Percentiles rank a stretch among this genome's conserved stretches.
These are phyloP conservation scores for Anthophora plumipes DNA, from an alignment of 2,888 invertebrate genomes.

Conservation along the genomic window DNA sequence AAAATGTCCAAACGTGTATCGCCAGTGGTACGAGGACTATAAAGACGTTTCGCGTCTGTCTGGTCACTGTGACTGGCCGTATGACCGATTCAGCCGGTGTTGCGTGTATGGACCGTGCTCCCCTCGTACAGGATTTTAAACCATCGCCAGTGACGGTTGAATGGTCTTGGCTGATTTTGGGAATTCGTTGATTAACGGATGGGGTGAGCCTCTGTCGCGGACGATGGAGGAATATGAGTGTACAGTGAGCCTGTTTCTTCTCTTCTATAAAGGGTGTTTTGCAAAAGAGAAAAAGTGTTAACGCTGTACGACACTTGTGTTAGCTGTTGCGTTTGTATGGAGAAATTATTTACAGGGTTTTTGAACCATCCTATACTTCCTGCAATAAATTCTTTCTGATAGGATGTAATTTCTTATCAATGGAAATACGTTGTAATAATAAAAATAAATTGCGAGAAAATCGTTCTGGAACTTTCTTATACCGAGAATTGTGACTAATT, in stretches of 20 bases:
- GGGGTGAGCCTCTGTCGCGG: background rate
- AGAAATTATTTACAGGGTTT: no score
- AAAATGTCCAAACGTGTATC: constrained; percentile 78
- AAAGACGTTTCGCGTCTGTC: constrained; percentile 63
- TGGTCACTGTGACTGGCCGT: constrained; percentile 33
- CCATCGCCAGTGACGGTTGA: constrained; percentile 12
- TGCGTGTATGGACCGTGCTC: background rate
- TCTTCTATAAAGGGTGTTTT: background rate
- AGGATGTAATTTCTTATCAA: no score
- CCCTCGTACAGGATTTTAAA: constrained; percentile 51
- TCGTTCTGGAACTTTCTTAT: no score
- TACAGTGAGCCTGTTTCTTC: background rate
- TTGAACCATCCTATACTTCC: no score
- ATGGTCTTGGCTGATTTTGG: constrained; percentile 30
- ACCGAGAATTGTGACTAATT: no score
- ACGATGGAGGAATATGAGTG: background rate
- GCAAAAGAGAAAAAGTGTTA: no score
- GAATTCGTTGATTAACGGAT: constrained; percentile 52
- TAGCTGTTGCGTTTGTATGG: no score
- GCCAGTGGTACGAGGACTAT: constrained; percentile 34
- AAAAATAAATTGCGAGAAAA: no score
- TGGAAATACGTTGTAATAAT: no score
- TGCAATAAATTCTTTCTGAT: no score
- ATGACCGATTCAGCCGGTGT: background rate
- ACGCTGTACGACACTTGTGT: no score